Base-by-base conservation (phyloP, 2,888 invertebrate species). In the Drosophila nigricruria region DNA sequence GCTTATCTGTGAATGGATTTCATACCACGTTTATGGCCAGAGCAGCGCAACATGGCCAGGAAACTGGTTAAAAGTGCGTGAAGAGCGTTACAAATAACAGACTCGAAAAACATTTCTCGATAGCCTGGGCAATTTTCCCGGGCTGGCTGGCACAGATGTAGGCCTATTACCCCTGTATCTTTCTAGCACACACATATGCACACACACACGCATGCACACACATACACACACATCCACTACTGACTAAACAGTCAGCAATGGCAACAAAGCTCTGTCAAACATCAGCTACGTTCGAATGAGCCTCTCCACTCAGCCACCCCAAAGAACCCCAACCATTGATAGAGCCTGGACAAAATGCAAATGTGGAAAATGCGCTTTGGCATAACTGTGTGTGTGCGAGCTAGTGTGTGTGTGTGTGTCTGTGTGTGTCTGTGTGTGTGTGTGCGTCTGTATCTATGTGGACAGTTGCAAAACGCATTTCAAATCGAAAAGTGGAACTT, bases 401-500 rank as follows among this genome's bases (percentile, higher is more conserved):
- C 8, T 32, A 12, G 34, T 45, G 18, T 12, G 20, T 32, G 3
- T 27, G 61, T 38, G 47, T 30, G 42, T 30, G 58, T 43, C 63
- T n/a, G 42, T 40, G 34, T 27, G 49, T 25, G 36, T 25, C 12
- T 5, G 32, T 45, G 20, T 54, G 42, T 38, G 54, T 40, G 49
- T 23, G 64, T 45, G 43, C 34, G 40, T 50, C 25, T 36, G 65
- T 52, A 53, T 42, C 36, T 40, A 30, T 56, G 67, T 49, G 71
- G 64, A 75, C 80, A 76, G 75, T 79, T 76, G 75, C 87, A 79
- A 75, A 87, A 89, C 85, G 88, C 89, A 89, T 84, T 84, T 74
- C 80, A 79, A 82, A 87, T 87, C 89, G 79, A 84, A 89, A 89
- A 74, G 82, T 87, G 88, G 88, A 84, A 79, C 89, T 84, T 89